Evolutionary conservation across 2,797 vertebrate genomes (phyloP), one percentile per base, ranked within the genome.

Genomic region (Astyanax mexicanus): DNA sequence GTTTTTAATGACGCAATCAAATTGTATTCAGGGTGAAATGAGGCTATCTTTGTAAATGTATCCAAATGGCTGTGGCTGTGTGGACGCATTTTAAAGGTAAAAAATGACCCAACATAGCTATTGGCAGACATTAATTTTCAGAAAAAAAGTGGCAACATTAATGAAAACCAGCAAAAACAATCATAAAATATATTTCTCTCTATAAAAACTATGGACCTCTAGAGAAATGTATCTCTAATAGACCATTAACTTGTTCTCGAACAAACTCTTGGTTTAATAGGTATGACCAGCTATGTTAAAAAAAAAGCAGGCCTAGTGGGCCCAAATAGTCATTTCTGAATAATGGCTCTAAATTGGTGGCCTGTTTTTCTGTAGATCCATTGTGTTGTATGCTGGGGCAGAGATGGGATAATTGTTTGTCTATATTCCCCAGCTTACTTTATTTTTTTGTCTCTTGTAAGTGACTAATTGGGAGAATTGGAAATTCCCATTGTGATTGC

Each of bases 361-460:
- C 4, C n/a, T 11, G 32, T 37, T 38, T 38, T n/a, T 38, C 57
- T 10, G 58, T 10, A 19, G 35, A 1, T 2, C n/a, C 29, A 37
- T 60, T 37, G 7, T 52, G 38, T 42, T 69, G 32, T 62, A 10
- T 23, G 17, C 15, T 60, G 65, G 62, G 15, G 29, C 37, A 35
- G 13, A 55, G 27, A n/a, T n/a, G n/a, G n/a, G n/a, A n/a, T n/a
- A n/a, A 65, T 72, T 66, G 29, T 72, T 67, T 52, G 54, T 69
- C 6, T 68, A 44, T 70, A 69, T 69, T 69, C 77, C 71, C 42
- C 37, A 61, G 35, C 23, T 54, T n/a, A n/a, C n/a, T 27, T 51
- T 29, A 25, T 17, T n/a, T 54, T 54, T 23, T 54, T 27, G 51
- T 4, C 11, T 25, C 21, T 27, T 10, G 21, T 2, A 32, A n/a